Evolutionary conservation across 1,140 invertebrate genomes (phyloP).

Genomic region (Drosophila albomicans): DNA sequence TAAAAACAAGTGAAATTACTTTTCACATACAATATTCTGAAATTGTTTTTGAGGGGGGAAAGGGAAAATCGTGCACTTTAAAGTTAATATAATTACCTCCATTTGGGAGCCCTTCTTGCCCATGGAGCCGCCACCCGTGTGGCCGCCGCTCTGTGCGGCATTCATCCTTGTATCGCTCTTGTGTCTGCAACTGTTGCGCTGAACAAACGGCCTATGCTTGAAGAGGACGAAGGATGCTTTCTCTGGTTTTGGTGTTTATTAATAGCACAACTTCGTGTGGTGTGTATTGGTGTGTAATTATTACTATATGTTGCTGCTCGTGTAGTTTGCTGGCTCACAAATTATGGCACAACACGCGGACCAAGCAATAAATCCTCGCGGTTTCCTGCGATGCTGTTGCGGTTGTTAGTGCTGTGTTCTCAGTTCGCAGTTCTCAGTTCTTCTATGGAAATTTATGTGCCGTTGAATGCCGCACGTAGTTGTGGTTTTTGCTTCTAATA

Average conservation of each 20-base stretch:
- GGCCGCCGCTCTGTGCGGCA: conserved; percentile 85
- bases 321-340: conserved; percentile 14
- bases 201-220: background rate
- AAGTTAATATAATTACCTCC: conserved; percentile 85
- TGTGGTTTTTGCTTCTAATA: background rate
- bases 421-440: background rate
- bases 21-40: background rate
- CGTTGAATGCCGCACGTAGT: conserved; percentile 13
- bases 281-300: conserved; percentile 34
- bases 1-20: background rate
- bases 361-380: conserved; percentile 54
- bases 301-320: conserved; percentile 18
- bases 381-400: conserved; percentile 10
- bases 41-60: background rate
- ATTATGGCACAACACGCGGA: conserved; percentile 35
- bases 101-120: conserved; percentile 85
- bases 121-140: conserved; percentile 81
- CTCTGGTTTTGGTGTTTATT: conserved; percentile 13
- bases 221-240: background rate
- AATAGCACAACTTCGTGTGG: conserved; percentile 9
- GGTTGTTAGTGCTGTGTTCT: conserved; percentile 6
- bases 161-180: conserved; percentile 73
- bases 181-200: conserved; percentile 30
- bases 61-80: conserved; percentile 26
- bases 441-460: conserved; percentile 64